Percentiles rank a stretch among this genome's conserved stretches.
Evolutionary conservation across 2,888 invertebrate genomes (phyloP).

Genomic region (Stratiomys singularior): DNA sequence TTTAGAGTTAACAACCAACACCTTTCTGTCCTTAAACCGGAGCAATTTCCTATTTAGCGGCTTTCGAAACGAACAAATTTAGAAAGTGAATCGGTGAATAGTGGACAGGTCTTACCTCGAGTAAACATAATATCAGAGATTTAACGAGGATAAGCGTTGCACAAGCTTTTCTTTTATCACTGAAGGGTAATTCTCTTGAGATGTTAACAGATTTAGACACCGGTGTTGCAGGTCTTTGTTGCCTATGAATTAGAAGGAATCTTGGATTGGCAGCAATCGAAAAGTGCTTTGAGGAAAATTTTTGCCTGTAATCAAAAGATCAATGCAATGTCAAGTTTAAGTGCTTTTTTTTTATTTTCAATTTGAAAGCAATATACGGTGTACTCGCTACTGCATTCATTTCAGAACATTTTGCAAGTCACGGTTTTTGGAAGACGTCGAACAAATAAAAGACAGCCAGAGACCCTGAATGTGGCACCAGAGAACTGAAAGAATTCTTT

Average conservation of each 20-base stretch:
- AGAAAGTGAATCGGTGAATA: slow-evolving; percentile 22
- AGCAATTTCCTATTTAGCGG: slow-evolving; percentile 15
- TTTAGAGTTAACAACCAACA: slow-evolving; percentile 16
- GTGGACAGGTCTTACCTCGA: slow-evolving; percentile 8
- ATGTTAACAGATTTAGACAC: background rate
- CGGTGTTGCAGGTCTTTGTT: background rate
- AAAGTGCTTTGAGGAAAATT: no score
- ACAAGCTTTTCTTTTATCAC: background rate
- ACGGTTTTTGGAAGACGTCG: no score
- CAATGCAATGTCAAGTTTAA: no score
- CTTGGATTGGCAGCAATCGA: no score
- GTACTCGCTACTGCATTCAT: no score
- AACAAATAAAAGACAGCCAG: no score
- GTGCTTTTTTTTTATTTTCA: no score
- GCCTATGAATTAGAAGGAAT: background rate
- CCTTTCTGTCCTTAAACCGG: slow-evolving; percentile 36
- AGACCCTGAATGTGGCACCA: no score
- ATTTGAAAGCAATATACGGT: no score
- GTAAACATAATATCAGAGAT: background rate
- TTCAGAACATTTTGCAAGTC: no score
- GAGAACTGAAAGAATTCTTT: no score
- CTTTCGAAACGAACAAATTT: slow-evolving; percentile 22
- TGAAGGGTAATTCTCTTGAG: background rate
- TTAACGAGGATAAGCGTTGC: background rate
- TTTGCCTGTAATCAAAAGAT: no score